Evolutionary conservation across 2,888 invertebrate species (phyloP).

Genomic region (Sminthurides aquaticus): DNA sequence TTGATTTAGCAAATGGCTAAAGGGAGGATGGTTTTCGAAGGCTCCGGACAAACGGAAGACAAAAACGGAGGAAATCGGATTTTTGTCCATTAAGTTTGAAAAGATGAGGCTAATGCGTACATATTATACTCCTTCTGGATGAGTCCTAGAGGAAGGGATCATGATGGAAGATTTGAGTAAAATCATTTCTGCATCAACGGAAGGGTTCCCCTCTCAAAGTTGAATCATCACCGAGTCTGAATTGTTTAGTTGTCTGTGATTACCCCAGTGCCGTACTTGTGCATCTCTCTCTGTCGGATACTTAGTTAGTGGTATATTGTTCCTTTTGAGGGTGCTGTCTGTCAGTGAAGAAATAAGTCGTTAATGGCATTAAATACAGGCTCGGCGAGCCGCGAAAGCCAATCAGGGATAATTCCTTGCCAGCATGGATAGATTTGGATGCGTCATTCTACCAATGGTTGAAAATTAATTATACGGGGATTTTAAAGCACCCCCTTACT

Average conservation of each 20-base stretch:
- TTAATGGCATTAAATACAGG: slow-evolving; percentile 10
- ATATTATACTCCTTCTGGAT: no score
- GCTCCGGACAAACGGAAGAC: no score
- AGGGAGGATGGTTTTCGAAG: no score
- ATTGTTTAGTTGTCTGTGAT: neutral
- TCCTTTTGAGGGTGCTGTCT: neutral
- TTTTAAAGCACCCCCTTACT: no score
- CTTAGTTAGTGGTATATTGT: neutral
- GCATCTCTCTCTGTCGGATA: neutral
- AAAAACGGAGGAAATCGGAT: slow-evolving; percentile 9
- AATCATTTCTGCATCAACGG: neutral
- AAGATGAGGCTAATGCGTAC: neutral
- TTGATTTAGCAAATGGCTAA: no score
- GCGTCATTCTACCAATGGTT: no score
- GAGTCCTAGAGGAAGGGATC: neutral
- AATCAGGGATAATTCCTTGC: slow-evolving; percentile 7
- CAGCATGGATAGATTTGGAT: no score
- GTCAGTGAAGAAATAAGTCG: neutral
- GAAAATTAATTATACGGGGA: no score
- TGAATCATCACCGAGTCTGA: neutral
- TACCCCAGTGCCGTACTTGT: neutral
- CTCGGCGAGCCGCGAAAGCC: slow-evolving; percentile 16
- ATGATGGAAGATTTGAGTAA: neutral
- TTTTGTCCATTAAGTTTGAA: neutral
- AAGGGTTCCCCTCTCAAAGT: neutral